Evolutionary conservation across 2,113 vertebrate genomes (phyloP), one percentile per base, ranked within the genome.

Genomic region (Scomber japonicus): DNA sequence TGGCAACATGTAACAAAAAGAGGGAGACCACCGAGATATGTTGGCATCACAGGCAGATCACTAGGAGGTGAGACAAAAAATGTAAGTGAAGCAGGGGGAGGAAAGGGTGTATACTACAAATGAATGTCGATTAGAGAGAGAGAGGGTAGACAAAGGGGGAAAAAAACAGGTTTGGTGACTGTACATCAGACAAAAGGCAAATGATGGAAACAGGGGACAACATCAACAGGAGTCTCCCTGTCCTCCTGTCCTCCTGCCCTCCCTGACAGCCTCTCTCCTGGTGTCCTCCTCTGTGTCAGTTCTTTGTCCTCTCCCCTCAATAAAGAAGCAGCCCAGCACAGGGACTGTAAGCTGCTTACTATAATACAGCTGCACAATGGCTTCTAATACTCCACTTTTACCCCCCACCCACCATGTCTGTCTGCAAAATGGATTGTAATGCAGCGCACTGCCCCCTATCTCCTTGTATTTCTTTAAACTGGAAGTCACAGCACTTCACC

Each of bases 311-410:
- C 48, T 67, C 40, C 4, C 50, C 66, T 31, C 56, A 70, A 40
- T 35, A 65, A 77, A 80, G 72, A 78, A 81, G 56, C 70, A 78
- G 59, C 50, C 53, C 9, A 15, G 62, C 61, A 63, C 60, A 64
- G 49, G 46, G 55, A 82, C 78, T 81, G 62, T 93, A 93, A 93
- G 92, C 92, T 90, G 90, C 92, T 94, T 91, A 91, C 65, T 69
- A 65, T 86, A 88, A 90, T 72, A 75, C 83, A 83, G 72, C 84
- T 54, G 8, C 75, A 92, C 78, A 91, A 89, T 88, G 68, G 63
- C 81, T 67, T 49, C 71, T 87, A 83, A 82, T 91, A 74, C 69
- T 76, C 60, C 57, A 70, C 76, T 56, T 83, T 81, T 76, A 77
- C 21, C 72, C 67, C 72, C 70, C 70, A 69, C 68, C 66, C 59